Evolutionary conservation across 2,113 vertebrate species (phyloP).

Genomic region (Oostethus manadensis): DNA sequence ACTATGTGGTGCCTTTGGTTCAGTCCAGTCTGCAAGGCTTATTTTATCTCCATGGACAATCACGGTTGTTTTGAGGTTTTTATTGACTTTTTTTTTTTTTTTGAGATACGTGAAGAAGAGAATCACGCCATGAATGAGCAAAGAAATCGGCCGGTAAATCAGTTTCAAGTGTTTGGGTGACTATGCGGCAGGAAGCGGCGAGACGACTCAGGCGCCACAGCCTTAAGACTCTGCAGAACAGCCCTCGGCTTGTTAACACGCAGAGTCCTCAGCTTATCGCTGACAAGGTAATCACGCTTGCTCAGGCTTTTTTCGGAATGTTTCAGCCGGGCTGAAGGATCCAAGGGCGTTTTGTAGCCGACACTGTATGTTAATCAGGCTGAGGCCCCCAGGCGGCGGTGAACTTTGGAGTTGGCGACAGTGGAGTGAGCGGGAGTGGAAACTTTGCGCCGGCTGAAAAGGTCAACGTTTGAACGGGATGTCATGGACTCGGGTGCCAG

Average conservation of each 20-base stretch:
- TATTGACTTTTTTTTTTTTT: too few relatives aligned
- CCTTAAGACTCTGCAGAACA: slow-evolving; percentile 18
- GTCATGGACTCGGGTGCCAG: too few relatives aligned
- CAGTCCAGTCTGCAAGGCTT: too few relatives aligned
- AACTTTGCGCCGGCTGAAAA: neutral
- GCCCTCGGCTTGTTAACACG: slow-evolving; percentile 32
- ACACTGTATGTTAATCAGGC: slow-evolving; percentile 5
- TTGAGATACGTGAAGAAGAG: too few relatives aligned
- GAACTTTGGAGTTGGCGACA: slow-evolving; percentile 18
- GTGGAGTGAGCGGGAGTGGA: slow-evolving; percentile 9
- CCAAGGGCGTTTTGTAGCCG: slow-evolving; percentile 30
- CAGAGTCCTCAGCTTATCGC: slow-evolving; percentile 43
- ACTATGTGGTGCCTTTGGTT: too few relatives aligned
- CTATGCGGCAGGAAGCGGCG: too few relatives aligned
- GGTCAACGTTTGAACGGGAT: too few relatives aligned
- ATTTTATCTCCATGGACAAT: too few relatives aligned
- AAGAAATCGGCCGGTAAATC: too few relatives aligned
- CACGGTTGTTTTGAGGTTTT: too few relatives aligned
- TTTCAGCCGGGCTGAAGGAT: slow-evolving; percentile 27
- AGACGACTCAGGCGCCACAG: slow-evolving; percentile 27
- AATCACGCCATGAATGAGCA: too few relatives aligned
- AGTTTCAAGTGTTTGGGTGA: too few relatives aligned
- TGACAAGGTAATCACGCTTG: slow-evolving; percentile 42
- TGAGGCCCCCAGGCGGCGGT: slow-evolving; percentile 17
- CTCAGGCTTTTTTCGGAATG: slow-evolving; percentile 19